A percentile compares a stretch with the other conserved stretches of the same genome.
Conservation (phyloP, 2,888 invertebrate genomes). For the Chorisops tibialis region DNA sequence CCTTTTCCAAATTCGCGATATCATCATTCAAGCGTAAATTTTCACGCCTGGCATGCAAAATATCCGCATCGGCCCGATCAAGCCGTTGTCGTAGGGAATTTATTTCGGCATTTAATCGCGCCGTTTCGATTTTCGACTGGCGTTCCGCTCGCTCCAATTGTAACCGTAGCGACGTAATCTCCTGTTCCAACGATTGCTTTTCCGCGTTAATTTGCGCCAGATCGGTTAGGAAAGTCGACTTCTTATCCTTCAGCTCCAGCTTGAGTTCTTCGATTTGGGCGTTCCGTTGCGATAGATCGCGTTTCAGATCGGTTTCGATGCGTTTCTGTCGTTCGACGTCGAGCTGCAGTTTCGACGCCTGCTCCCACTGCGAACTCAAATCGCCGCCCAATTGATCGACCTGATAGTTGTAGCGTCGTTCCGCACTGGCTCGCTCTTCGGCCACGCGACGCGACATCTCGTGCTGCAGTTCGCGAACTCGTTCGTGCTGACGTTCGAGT, state of each 20-base stretch:
- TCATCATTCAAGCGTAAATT: slow-evolving; percentile 75
- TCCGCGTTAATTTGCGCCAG: slow-evolving; percentile 72
- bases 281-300: slow-evolving; percentile 74
- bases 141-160: slow-evolving; percentile 70
- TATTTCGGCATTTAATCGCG: slow-evolving; percentile 71
- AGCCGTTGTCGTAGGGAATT: slow-evolving; percentile 69
- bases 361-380: slow-evolving; percentile 76
- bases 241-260: slow-evolving; percentile 75
- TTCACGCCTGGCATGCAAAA: slow-evolving; percentile 75
- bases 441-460: slow-evolving; percentile 70
- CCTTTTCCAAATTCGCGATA: slow-evolving; percentile 74
- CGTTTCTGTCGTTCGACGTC: slow-evolving; percentile 77
- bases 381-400: slow-evolving; percentile 78
- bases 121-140: slow-evolving; percentile 71
- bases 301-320: slow-evolving; percentile 69
- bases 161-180: slow-evolving; percentile 67
- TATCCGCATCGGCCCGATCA: slow-evolving; percentile 76
- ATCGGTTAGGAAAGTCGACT: slow-evolving; percentile 67
- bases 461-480: slow-evolving; percentile 70
- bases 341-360: slow-evolving; percentile 70
- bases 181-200: slow-evolving; percentile 75
- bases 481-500: slow-evolving; percentile 70
- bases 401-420: slow-evolving; percentile 69
- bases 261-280: slow-evolving; percentile 74
- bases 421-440: slow-evolving; percentile 69